Evolutionary conservation across 2,888 invertebrate genomes (phyloP).

Genomic region (Athalia circularis): DNA sequence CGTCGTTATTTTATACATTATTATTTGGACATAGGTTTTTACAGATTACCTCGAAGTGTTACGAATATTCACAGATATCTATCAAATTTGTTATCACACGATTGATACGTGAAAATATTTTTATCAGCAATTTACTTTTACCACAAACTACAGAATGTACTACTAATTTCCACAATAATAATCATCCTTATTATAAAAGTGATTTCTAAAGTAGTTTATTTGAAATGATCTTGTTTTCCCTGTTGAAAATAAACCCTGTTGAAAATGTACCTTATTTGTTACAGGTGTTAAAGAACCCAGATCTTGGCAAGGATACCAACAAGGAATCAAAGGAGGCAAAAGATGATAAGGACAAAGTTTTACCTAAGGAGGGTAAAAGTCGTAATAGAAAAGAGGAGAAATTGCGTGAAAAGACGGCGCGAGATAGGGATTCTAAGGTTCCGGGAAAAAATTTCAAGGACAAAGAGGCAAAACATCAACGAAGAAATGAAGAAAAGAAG

Average conservation of each 20-base stretch:
- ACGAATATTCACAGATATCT: constrained; percentile 9
- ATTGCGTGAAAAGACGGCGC: constrained; percentile 63
- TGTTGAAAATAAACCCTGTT: background rate
- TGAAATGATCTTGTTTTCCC: background rate
- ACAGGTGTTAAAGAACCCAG: constrained; percentile 71
- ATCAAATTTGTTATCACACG: background rate
- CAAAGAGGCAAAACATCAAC: constrained; percentile 74
- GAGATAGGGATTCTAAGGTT: constrained; percentile 75
- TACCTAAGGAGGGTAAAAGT: constrained; percentile 69
- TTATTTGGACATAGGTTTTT: background rate
- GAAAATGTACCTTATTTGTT: constrained; percentile 40
- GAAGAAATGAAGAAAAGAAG: constrained; percentile 70
- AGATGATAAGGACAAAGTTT: constrained; percentile 69
- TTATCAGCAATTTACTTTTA: constrained; percentile 5
- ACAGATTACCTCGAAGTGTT: background rate
- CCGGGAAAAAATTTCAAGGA: constrained; percentile 72
- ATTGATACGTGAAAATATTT: too few species aligned
- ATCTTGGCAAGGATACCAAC: constrained; percentile 65
- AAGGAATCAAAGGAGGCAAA: constrained; percentile 69
- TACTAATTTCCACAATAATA: constrained; percentile 22
- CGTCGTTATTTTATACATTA: constrained; percentile 5
- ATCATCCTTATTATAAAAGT: constrained; percentile 18
- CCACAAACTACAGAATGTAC: background rate
- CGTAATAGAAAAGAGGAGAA: constrained; percentile 70
- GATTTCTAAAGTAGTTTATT: background rate